A percentile compares a stretch with the other conserved stretches of the same genome.
Conservation (phyloP, 2,797 vertebrate species). For the Corythornis leucogaster region DNA sequence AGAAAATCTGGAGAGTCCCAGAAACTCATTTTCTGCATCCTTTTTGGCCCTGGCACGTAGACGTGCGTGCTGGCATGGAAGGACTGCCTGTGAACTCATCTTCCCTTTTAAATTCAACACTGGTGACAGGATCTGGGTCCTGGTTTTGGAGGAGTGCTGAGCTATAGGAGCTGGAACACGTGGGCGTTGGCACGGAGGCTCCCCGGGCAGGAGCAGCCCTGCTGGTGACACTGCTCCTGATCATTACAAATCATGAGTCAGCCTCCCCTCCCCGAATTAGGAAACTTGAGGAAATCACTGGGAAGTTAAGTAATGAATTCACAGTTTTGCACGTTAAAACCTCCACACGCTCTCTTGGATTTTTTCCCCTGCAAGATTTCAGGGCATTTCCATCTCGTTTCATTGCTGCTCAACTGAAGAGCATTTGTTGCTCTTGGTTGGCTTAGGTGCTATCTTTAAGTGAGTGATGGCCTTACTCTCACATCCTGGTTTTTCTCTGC, state of each 20-base stretch:
- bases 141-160: neutral
- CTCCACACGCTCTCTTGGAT: neutral
- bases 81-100: neutral
- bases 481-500: slow-evolving; percentile 71
- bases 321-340: neutral
- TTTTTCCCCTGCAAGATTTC: neutral
- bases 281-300: neutral
- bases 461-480: slow-evolving; percentile 65
- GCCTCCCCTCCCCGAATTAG: neutral
- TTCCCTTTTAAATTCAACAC: neutral
- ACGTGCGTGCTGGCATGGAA: accelerated
- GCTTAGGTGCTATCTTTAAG: neutral
- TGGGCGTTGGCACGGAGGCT: accelerated
- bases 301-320: neutral
- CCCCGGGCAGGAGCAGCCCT: neutral
- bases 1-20: too few species aligned
- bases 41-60: neutral
- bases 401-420: neutral
- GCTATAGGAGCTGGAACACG: accelerated
- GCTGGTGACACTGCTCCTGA: neutral
- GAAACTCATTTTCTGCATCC: neutral
- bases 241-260: neutral
- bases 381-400: neutral
- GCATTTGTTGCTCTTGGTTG: neutral
- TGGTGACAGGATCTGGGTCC: neutral